These are phyloP conservation scores for Eleginops maclovinus DNA, from an alignment of 2,113 vertebrate species.

Conservation along the genomic window DNA sequence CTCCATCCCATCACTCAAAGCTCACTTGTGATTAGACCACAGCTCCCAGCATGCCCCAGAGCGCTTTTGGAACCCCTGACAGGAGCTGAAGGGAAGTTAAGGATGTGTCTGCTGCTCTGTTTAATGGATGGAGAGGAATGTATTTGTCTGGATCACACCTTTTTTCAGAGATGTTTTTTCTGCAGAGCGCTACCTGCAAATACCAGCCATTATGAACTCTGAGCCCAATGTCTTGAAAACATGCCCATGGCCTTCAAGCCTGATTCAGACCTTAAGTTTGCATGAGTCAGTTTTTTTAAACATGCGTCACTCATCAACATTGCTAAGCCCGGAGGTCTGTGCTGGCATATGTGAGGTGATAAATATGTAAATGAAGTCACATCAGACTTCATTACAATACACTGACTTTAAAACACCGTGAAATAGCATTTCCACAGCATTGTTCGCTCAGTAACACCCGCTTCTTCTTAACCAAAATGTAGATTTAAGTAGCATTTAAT, in stretches of 20 bases:
- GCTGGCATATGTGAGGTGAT: constrained; percentile 55
- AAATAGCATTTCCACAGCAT: constrained; percentile 28
- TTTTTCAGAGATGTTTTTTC: constrained; percentile 40
- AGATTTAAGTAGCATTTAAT: background rate
- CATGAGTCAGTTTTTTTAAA: constrained; percentile 52
- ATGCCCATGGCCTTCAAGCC: constrained; percentile 49
- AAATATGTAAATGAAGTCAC: constrained; percentile 64
- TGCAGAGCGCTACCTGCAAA: constrained; percentile 26
- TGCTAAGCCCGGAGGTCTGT: constrained; percentile 51
- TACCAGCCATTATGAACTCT: constrained; percentile 32
- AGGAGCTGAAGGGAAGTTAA: constrained; percentile 48
- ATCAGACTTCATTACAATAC: constrained; percentile 34
- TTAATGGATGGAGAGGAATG: constrained; percentile 55
- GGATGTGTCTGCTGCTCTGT: constrained; percentile 24
- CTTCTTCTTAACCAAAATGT: constrained; percentile 5
- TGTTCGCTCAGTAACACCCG: background rate
- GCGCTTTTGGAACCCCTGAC: constrained; percentile 35
- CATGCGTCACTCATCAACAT: constrained; percentile 64
- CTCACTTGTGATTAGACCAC: constrained; percentile 61
- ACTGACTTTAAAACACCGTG: constrained; percentile 12
- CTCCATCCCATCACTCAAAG: constrained; percentile 28
- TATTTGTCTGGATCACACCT: constrained; percentile 44
- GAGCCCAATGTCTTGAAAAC: constrained; percentile 59
- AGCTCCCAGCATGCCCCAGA: constrained; percentile 61
- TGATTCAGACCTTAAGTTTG: constrained; percentile 65